A percentile compares a stretch with the other conserved stretches of the same genome.
phyloP scores from a whole-genome alignment of 2,797 vertebrate genomes.

The Cuniculus paca region DNA sequence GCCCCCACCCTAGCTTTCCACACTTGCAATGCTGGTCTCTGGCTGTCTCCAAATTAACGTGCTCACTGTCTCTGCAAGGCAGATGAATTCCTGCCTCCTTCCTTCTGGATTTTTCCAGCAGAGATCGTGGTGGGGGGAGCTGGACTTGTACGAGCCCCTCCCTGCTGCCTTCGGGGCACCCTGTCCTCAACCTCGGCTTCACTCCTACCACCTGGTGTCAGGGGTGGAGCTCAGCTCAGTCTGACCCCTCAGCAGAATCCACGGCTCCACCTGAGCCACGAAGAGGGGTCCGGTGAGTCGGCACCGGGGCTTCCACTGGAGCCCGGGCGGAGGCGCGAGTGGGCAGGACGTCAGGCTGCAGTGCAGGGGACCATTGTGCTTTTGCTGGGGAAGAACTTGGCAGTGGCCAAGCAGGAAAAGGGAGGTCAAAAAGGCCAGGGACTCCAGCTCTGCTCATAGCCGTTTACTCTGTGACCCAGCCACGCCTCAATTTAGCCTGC shows the following conservation, averaged over 20 bases:
- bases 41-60: neutral
- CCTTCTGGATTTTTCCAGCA: neutral
- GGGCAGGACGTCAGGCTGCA: neutral
- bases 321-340: neutral
- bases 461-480: neutral
- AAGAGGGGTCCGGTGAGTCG: neutral
- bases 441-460: neutral
- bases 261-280: neutral
- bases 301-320: neutral
- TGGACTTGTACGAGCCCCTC: neutral
- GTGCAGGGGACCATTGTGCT: neutral
- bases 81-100: neutral
- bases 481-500: neutral
- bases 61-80: accelerated
- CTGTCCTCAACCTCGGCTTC: neutral
- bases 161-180: neutral
- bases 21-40: neutral
- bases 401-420: neutral
- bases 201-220: neutral
- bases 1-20: neutral
- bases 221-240: neutral
- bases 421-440: neutral
- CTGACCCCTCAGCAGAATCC: neutral
- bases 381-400: neutral
- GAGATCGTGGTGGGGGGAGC: neutral